Evolutionary conservation across 2,797 vertebrate genomes (phyloP).

Genomic region (Jordanella pulchra): DNA sequence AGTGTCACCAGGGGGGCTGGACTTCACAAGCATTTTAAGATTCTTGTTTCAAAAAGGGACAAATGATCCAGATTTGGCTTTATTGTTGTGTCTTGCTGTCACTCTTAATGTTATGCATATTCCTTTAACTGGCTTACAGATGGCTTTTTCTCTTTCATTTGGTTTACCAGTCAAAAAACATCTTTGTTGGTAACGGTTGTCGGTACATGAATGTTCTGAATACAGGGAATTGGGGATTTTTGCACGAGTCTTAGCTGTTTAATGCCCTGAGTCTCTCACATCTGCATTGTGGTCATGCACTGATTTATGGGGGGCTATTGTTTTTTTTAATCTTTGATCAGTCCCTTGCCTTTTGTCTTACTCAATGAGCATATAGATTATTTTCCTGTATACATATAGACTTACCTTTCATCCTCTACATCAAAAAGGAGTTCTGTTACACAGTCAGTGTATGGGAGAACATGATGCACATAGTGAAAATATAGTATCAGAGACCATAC

Average conservation of each 20-base stretch:
- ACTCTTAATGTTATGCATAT: constrained; percentile 31
- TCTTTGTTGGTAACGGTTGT: constrained; percentile 12
- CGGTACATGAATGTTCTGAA: not conserved
- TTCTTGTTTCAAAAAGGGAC: not conserved
- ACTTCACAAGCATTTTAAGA: not conserved
- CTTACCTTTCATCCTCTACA: constrained; percentile 60
- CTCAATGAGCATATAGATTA: constrained; percentile 33
- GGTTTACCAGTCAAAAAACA: constrained; percentile 12
- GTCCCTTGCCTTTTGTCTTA: constrained; percentile 35
- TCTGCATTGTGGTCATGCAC: constrained; percentile 11
- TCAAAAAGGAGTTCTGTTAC: constrained; percentile 60
- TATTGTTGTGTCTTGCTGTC: not conserved
- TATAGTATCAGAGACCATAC: constrained; percentile 39
- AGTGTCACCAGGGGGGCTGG: not conserved
- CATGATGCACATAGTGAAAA: constrained; percentile 45
- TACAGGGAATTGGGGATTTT: not conserved
- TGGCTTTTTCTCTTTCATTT: constrained; percentile 40
- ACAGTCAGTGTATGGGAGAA: constrained; percentile 34
- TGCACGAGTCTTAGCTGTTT: not conserved
- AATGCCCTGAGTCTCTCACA: constrained; percentile 4
- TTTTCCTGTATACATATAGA: constrained; percentile 51
- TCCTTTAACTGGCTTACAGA: constrained; percentile 11
- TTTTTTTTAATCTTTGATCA: constrained; percentile 48
- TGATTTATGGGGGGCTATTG: constrained; percentile 41
- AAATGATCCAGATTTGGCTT: not conserved